phyloP scores from a whole-genome alignment of 2,888 invertebrate species.

The Panopea generosa region DNA sequence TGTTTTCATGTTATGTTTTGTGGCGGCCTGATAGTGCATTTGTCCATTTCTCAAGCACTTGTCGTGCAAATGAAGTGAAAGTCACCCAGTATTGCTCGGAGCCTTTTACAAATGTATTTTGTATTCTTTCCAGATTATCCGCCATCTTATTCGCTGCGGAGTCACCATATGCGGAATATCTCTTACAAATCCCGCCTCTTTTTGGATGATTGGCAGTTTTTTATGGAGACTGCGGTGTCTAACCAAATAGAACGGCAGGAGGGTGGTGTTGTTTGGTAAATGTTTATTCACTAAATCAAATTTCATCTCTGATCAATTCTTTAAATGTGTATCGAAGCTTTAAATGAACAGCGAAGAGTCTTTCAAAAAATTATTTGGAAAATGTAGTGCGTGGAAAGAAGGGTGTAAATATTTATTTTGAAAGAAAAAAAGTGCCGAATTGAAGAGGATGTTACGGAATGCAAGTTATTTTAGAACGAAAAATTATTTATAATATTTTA shows the following conservation, averaged over 20 bases:
- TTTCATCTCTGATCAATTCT: constrained; percentile 54
- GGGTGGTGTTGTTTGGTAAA: constrained; percentile 64
- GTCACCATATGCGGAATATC: constrained; percentile 30
- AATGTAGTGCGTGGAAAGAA: constrained; percentile 15
- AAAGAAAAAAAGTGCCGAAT: not conserved
- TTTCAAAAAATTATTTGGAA: constrained; percentile 21
- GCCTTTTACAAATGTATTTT: not conserved
- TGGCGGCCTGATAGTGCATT: too few species aligned
- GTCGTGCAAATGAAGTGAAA: constrained; percentile 39
- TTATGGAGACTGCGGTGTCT: constrained; percentile 34
- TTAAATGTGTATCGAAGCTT: constrained; percentile 46
- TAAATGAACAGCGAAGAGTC: constrained; percentile 44
- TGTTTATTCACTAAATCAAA: constrained; percentile 72
- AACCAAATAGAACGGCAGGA: constrained; percentile 62
- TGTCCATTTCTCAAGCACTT: constrained; percentile 33
- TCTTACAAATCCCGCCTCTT: constrained; percentile 23
- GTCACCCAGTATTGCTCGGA: constrained; percentile 24
- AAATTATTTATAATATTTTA: too few species aligned
- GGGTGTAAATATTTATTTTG: constrained; percentile 22
- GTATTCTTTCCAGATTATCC: not conserved
- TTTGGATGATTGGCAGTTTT: constrained; percentile 40
- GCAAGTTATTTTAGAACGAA: not conserved
- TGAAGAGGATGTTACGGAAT: not conserved
- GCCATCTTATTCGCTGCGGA: constrained; percentile 43
- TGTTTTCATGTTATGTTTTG: too few species aligned